These are phyloP conservation scores for Etheostoma cragini DNA, from an alignment of 2,113 vertebrate genomes.

Conservation along the genomic window DNA sequence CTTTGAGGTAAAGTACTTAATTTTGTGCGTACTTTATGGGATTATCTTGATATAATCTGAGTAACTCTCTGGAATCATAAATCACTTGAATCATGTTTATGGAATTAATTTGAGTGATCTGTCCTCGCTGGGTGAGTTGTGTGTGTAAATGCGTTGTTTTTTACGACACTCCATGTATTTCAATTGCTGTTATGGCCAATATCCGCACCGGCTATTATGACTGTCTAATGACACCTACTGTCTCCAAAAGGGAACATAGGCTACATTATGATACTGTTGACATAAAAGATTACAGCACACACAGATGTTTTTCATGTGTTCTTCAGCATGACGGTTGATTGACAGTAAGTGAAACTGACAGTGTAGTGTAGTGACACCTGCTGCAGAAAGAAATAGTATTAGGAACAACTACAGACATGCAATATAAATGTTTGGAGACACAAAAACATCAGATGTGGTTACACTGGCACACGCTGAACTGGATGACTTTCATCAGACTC, in stretches of 20 bases:
- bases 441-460: neutral
- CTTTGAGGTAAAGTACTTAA: constrained; percentile 60
- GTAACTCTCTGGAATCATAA: constrained; percentile 2
- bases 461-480: neutral
- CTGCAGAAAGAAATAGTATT: neutral
- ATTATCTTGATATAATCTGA: constrained; percentile 61
- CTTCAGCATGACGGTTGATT: neutral
- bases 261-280: neutral
- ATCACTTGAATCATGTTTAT: neutral
- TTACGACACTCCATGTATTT: neutral
- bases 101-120: neutral
- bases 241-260: neutral
- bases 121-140: neutral
- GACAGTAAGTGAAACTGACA: neutral
- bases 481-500: neutral
- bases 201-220: neutral
- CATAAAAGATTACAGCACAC: neutral
- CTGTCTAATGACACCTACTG: neutral
- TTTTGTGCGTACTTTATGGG: constrained; percentile 56
- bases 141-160: neutral
- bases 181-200: neutral
- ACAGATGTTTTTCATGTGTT: neutral
- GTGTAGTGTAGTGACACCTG: neutral
- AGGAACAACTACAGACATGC: neutral
- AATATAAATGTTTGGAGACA: neutral